Evolutionary conservation across 2,113 vertebrate species (phyloP).

Genomic region (Shinisaurus crocodilurus): DNA sequence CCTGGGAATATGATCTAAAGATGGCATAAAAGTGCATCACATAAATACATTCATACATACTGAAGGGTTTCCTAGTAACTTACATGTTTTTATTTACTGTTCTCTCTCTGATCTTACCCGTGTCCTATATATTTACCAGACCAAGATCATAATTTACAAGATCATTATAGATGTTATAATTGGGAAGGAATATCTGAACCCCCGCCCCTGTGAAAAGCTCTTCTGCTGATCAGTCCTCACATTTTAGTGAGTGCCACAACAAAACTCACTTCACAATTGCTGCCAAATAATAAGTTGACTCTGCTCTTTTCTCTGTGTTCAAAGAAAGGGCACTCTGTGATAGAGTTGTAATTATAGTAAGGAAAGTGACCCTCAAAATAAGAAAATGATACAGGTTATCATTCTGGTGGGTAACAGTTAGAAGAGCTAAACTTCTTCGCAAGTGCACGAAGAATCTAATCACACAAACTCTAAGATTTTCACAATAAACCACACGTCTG

Average conservation of each 20-base stretch:
- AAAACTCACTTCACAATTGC: conserved; percentile 66
- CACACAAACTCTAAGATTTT: conserved; percentile 48
- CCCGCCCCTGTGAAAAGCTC: conserved; percentile 3
- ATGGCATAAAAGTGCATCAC: not conserved
- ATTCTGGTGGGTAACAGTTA: conserved; percentile 41
- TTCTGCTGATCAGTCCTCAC: conserved; percentile 26
- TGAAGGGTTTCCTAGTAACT: not conserved
- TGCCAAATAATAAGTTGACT: conserved; percentile 59
- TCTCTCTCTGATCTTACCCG: not conserved
- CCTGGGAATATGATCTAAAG: not conserved
- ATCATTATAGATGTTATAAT: conserved; percentile 53
- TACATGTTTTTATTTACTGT: not conserved
- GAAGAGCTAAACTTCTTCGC: conserved; percentile 57
- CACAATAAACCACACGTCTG: conserved; percentile 53
- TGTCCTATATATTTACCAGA: not conserved
- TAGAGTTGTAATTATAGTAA: conserved; percentile 43
- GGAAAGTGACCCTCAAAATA: conserved; percentile 66
- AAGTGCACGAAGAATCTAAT: conserved; percentile 34
- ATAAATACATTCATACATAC: not conserved
- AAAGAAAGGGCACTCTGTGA: conserved; percentile 57
- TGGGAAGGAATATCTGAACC: conserved; percentile 33
- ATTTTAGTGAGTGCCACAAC: conserved; percentile 44
- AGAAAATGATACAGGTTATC: conserved; percentile 60
- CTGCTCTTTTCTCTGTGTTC: conserved; percentile 47
- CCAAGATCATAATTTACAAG: not conserved